Evolutionary conservation across 2,113 vertebrate genomes (phyloP).

Genomic region (Nycticorax nycticorax): DNA sequence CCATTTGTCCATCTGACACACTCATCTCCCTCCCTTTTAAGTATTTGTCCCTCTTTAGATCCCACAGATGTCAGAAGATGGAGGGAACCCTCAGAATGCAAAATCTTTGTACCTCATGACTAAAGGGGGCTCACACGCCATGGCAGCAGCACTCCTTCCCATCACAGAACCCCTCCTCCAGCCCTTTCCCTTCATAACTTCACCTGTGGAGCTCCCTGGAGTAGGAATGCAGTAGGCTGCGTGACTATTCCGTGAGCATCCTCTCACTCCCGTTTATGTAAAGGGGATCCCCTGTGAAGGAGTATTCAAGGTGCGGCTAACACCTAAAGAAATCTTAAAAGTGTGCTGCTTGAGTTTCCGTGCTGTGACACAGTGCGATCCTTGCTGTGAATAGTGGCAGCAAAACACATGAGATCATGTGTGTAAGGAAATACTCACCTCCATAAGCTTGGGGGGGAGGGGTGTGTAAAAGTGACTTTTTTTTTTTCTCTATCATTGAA

Average conservation of each 20-base stretch:
- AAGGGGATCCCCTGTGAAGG: background rate
- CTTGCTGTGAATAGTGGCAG: background rate
- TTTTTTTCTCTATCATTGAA: background rate
- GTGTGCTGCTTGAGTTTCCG: background rate
- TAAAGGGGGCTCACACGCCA: background rate
- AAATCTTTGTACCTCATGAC: background rate
- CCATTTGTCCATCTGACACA: background rate
- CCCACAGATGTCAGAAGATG: background rate
- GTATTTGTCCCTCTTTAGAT: background rate
- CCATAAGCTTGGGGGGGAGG: background rate
- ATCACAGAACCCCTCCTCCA: background rate
- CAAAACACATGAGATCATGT: background rate
- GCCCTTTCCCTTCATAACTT: background rate
- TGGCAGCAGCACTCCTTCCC: background rate
- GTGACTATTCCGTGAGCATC: background rate
- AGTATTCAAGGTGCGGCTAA: background rate
- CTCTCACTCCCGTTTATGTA: background rate
- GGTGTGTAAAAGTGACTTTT: background rate
- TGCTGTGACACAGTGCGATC: rapidly evolving
- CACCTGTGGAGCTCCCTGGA: background rate
- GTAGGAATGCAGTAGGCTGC: background rate
- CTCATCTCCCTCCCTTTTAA: background rate
- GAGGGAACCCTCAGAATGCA: background rate
- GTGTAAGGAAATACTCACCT: background rate
- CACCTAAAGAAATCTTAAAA: background rate